Conservation (phyloP, 2,113 vertebrate species). For the Thunnus thynnus region DNA sequence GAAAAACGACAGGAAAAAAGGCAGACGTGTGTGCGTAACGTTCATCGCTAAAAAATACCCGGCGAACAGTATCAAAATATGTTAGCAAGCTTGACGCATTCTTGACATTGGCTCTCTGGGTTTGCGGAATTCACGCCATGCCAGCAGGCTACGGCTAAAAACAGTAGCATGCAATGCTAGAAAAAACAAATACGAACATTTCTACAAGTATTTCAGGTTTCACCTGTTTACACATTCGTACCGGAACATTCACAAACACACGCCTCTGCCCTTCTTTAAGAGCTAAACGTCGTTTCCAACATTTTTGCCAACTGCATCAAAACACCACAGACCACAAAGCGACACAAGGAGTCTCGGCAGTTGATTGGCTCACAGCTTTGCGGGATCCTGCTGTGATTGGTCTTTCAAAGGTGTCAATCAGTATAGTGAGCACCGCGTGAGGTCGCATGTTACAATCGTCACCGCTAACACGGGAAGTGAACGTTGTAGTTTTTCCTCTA, state of each 20-base stretch:
- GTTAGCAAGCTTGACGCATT: conserved; percentile 48
- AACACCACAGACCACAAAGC: conserved; percentile 56
- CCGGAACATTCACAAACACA: neutral
- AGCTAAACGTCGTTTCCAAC: neutral
- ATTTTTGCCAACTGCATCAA: conserved; percentile 63
- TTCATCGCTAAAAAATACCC: conserved; percentile 62
- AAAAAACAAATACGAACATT: neutral
- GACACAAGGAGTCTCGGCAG: conserved; percentile 5
- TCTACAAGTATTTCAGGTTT: neutral
- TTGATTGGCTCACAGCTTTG: conserved; percentile 39
- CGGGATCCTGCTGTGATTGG: conserved; percentile 49
- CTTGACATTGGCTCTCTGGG: conserved; percentile 51
- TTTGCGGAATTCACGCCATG: conserved; percentile 63
- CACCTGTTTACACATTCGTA: neutral
- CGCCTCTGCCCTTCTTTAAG: neutral
- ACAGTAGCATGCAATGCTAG: conserved; percentile 51
- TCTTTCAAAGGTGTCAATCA: conserved; percentile 17
- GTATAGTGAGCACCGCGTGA: neutral
- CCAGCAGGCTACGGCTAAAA: conserved; percentile 60
- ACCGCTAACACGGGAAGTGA: neutral
- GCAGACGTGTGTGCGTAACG: neutral
- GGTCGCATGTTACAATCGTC: conserved; percentile 56
- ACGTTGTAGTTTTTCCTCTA: conserved; percentile 65
- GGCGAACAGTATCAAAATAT: conserved; percentile 8
- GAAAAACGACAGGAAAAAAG: conserved; percentile 12